phyloP scores from a whole-genome alignment of 2,797 vertebrate species.

The Zenarchopterus dispar region DNA sequence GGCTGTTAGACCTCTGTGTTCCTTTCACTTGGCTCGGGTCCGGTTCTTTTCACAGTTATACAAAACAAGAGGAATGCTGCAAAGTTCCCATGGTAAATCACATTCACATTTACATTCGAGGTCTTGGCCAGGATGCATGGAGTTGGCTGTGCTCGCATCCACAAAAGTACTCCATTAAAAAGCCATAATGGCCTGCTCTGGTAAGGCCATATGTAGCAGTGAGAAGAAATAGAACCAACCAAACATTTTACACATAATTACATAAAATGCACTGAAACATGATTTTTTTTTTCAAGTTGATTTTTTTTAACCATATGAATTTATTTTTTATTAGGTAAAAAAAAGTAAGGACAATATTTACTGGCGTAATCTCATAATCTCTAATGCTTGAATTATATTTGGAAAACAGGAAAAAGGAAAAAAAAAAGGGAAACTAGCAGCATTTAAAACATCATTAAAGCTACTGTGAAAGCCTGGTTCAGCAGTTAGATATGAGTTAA shows the following conservation, averaged over 20 bases:
- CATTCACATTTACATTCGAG: slow-evolving; percentile 73
- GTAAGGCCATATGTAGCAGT: slow-evolving; percentile 9
- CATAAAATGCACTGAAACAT: no score
- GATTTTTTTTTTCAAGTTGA: no score
- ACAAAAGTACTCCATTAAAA: slow-evolving; percentile 56
- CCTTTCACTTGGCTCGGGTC: slow-evolving; percentile 60
- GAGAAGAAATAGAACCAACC: slow-evolving; percentile 18
- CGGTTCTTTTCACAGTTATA: slow-evolving; percentile 63
- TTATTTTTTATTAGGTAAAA: no score
- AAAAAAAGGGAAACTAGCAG: no score
- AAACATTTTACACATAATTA: not conserved
- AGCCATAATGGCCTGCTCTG: slow-evolving; percentile 28
- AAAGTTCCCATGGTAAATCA: slow-evolving; percentile 77
- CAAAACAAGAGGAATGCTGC: slow-evolving; percentile 67
- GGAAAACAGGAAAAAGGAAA: no score
- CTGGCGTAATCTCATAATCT: no score
- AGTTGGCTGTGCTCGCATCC: slow-evolving; percentile 27
- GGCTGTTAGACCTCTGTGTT: slow-evolving; percentile 66
- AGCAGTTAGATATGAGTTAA: no score
- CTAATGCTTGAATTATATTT: no score
- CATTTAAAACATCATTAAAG: no score
- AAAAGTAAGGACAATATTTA: no score
- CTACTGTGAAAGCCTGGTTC: no score
- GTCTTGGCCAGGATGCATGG: slow-evolving; percentile 53
- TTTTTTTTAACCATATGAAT: no score